phyloP scores from a whole-genome alignment of 2,113 vertebrate species.

The Tangachromis dhanisi region DNA sequence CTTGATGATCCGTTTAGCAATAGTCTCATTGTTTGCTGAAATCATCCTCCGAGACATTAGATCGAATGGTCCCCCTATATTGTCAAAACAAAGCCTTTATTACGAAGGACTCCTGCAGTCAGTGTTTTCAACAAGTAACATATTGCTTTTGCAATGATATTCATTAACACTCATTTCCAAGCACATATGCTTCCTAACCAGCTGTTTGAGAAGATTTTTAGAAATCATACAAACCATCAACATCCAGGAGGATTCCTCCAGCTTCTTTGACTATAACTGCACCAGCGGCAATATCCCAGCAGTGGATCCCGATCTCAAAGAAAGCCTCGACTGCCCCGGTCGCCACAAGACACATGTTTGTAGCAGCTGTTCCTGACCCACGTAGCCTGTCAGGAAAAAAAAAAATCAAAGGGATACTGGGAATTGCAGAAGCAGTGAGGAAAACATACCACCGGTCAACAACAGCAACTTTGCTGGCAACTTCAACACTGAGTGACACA shows the following conservation, averaged over 20 bases:
- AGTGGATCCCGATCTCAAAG: slow-evolving; percentile 90
- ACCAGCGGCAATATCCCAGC: slow-evolving; percentile 89
- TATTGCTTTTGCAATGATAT: background rate
- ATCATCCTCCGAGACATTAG: slow-evolving; percentile 89
- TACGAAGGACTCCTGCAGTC: background rate
- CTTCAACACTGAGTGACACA: background rate
- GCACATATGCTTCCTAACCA: background rate
- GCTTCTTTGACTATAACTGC: slow-evolving; percentile 84
- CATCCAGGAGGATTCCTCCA: slow-evolving; percentile 80
- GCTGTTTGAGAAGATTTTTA: background rate
- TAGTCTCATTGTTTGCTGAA: slow-evolving; percentile 72
- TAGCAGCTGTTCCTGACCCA: slow-evolving; percentile 84
- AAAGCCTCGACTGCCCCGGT: slow-evolving; percentile 83
- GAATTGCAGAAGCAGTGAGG: background rate
- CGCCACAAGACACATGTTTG: slow-evolving; percentile 91
- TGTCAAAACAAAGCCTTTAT: background rate
- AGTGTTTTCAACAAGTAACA: background rate
- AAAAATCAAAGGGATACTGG: background rate
- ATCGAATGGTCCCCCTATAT: slow-evolving; percentile 82
- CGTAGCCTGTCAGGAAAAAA: slow-evolving; percentile 70
- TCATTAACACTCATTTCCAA: background rate
- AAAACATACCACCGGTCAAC: background rate
- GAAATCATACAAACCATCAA: slow-evolving; percentile 69
- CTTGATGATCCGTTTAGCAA: slow-evolving; percentile 81
- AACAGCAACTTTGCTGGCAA: background rate